Evolutionary conservation across 2,113 vertebrate species (phyloP).

Genomic region (Scatophagus argus): DNA sequence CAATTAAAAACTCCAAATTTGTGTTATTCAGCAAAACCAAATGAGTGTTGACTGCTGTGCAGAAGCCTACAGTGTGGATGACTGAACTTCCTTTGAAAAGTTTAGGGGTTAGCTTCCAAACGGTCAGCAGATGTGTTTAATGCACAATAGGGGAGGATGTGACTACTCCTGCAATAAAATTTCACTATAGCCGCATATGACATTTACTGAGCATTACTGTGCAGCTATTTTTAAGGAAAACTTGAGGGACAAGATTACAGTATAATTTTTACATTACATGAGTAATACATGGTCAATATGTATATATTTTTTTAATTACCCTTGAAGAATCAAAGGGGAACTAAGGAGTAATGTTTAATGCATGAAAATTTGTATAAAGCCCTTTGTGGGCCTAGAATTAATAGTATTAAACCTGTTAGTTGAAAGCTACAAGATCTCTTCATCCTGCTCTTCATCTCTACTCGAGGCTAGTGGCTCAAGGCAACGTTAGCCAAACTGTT

Average conservation of each 20-base stretch:
- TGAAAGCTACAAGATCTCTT: background rate
- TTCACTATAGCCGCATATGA: slow-evolving; percentile 15
- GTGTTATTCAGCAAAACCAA: slow-evolving; percentile 79
- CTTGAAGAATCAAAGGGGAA: background rate
- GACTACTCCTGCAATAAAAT: slow-evolving; percentile 40
- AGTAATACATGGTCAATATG: background rate
- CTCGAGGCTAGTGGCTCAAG: background rate
- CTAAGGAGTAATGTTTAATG: background rate
- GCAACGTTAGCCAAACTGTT: background rate
- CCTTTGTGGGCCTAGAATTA: background rate
- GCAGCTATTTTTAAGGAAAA: background rate
- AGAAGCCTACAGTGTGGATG: slow-evolving; percentile 35
- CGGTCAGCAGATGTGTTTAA: slow-evolving; percentile 60
- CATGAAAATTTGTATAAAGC: background rate
- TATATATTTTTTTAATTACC: background rate
- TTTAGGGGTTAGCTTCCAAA: slow-evolving; percentile 68
- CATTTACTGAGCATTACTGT: background rate
- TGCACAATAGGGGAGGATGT: slow-evolving; percentile 37
- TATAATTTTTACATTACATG: background rate
- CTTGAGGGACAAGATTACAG: background rate
- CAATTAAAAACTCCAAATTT: slow-evolving; percentile 77
- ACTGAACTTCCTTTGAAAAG: slow-evolving; percentile 56
- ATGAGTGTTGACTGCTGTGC: slow-evolving; percentile 74
- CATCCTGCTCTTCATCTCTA: background rate
- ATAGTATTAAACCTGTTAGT: too few species aligned